A percentile compares a stretch with the other conserved stretches of the same genome.
Evolutionary conservation across 2,888 invertebrate genomes (phyloP).

Genomic region (Melanotus villosus): DNA sequence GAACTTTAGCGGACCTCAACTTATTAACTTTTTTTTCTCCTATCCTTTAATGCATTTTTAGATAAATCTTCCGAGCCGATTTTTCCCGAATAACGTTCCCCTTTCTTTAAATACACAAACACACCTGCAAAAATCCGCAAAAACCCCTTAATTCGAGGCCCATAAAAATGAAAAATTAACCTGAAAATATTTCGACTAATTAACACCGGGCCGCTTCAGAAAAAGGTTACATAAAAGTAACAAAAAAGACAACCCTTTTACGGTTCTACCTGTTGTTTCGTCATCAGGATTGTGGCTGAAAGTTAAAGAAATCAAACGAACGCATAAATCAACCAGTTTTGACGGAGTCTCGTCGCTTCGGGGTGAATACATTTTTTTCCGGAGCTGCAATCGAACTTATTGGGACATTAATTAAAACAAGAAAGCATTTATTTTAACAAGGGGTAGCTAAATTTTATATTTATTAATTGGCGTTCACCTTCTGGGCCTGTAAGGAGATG

Average conservation of each 20-base stretch:
- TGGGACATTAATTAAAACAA: too few species aligned
- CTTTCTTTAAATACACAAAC: too few species aligned
- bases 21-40: constrained; percentile 51
- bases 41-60: constrained; percentile 35
- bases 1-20: constrained; percentile 46
- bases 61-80: constrained; percentile 34
- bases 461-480: constrained; percentile 9
- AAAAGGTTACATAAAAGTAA: too few species aligned
- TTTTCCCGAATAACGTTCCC: too few species aligned
- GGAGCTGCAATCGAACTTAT: neutral
- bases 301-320: constrained; percentile 13
- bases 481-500: neutral
- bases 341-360: neutral
- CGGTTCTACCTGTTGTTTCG: too few species aligned
- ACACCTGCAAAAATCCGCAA: too few species aligned
- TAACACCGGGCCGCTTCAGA: constrained; percentile 10
- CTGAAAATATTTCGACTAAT: constrained; percentile 27
- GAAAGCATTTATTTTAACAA: neutral
- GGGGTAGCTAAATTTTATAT: neutral
- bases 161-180: constrained; percentile 20
- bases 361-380: too few species aligned
- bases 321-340: constrained; percentile 7
- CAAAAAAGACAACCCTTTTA: constrained; percentile 1
- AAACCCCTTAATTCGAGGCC: too few species aligned
- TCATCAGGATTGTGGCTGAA: neutral